Conservation (phyloP, 2,113 vertebrate species). For the Capra hircus region DNA sequence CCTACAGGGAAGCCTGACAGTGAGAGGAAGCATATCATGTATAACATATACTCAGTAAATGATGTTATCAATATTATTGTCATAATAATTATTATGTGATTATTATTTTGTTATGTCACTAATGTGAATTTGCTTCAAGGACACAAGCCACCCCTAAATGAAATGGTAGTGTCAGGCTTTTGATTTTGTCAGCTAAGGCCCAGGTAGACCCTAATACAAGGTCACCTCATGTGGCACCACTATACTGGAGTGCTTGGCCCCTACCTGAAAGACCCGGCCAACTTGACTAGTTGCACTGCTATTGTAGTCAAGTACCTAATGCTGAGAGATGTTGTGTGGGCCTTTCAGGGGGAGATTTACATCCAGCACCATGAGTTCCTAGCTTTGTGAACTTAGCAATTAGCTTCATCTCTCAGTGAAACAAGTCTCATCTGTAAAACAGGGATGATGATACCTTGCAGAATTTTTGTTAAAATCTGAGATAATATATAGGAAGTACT, state of each 20-base stretch:
- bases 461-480: conserved; percentile 9
- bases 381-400: not conserved
- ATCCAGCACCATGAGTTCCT: not conserved
- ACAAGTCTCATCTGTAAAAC: not conserved
- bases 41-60: not conserved
- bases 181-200: not conserved
- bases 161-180: not conserved
- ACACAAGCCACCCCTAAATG: not conserved
- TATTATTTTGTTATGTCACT: not conserved
- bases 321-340: not conserved
- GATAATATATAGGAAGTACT: not conserved
- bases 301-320: not conserved
- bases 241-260: not conserved
- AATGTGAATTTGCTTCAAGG: not conserved
- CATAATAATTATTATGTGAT: not conserved
- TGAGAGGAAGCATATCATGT: not conserved
- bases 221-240: no score
- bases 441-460: not conserved
- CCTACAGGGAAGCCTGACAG: not conserved
- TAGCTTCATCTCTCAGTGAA: not conserved
- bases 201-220: not conserved
- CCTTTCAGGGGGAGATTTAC: not conserved
- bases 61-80: not conserved
- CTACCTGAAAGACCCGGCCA: not conserved
- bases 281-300: not conserved